Conservation (phyloP, 1,140 invertebrate species). For the Sitobion miscanthi region DNA sequence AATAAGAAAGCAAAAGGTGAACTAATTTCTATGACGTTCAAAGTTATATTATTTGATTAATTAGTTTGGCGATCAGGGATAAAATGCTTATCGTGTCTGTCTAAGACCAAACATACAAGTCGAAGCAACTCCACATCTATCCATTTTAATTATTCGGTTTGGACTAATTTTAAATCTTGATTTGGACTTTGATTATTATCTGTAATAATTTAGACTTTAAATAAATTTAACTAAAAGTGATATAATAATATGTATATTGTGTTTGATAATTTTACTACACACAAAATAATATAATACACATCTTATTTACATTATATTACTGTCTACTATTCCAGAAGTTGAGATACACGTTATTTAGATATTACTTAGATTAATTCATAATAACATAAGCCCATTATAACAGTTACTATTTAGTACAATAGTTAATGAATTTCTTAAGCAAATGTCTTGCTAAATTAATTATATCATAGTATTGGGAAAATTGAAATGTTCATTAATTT, state of each 20-base stretch:
- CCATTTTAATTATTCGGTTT: not conserved
- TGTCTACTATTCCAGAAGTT: too few species aligned
- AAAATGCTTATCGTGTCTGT: not conserved
- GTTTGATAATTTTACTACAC: not conserved
- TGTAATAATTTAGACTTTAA: not conserved
- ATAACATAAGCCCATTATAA: too few species aligned
- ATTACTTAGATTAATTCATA: too few species aligned
- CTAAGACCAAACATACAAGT: not conserved
- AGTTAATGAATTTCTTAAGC: not conserved
- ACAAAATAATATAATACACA: not conserved
- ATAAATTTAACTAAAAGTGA: too few species aligned
- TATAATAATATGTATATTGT: too few species aligned
- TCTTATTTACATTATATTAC: too few species aligned
- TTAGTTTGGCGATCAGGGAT: not conserved
- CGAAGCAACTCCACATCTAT: not conserved
- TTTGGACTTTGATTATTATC: not conserved
- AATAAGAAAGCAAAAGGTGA: not conserved
- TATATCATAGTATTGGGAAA: not conserved
- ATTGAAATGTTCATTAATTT: not conserved
- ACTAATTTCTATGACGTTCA: not conserved
- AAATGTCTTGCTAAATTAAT: not conserved
- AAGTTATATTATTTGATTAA: not conserved
- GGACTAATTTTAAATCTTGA: not conserved
- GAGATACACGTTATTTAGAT: not conserved
- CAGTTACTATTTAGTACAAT: not conserved